Base-by-base conservation (phyloP, 2,113 vertebrate genomes). In the Erythrocercus mccallii region DNA sequence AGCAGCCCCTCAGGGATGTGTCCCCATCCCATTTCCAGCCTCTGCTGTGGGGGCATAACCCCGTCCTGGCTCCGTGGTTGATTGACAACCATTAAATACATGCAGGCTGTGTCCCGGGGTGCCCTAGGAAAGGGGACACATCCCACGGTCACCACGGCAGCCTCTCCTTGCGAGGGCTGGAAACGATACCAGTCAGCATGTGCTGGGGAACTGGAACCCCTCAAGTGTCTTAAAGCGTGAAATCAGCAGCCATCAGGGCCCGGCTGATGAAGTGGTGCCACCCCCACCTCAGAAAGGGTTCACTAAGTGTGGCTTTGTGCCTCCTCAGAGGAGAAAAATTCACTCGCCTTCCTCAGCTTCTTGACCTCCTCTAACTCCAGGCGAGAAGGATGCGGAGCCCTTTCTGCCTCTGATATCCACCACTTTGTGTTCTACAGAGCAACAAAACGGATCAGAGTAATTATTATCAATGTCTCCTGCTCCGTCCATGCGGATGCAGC, bases 21-120 rank as follows among this genome's bases (percentile, higher is more conserved):
- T 84, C 61, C 56, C 5, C 1, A 25, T 2, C 28, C 62, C 42
- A 0, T 73, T 78, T 8, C 23, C 15, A 6, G 16, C 11, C 82
- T 31, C 16, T 37, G 66, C 71, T 7, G 40, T 2, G 13, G 38
- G 28, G 37, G 4, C 15, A 48, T 9, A 8, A 13, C 23, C 38
- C 77, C 3, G 1, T 69, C 24, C 71, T 8, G 3, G 5, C 80
- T 35, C 62, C 5, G 27, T 0, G 12, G 27, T 2, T 40, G 89
- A 74, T 1, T 57, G 88, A 81, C 73, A 84, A 15, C 31, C 88
- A 21, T 44, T 11, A 68, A 87, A 68, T 0, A 56, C 4, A 35
- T 0, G 0, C 0, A 3, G 38, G 70, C 48, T 11, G 71, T 35
- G 0, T 35, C 47, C 64, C 33, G n/a, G 4, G 35, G 6, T 2